Base-by-base conservation (phyloP, 1,140 invertebrate species). In the Drosophila fuyamai region DNA sequence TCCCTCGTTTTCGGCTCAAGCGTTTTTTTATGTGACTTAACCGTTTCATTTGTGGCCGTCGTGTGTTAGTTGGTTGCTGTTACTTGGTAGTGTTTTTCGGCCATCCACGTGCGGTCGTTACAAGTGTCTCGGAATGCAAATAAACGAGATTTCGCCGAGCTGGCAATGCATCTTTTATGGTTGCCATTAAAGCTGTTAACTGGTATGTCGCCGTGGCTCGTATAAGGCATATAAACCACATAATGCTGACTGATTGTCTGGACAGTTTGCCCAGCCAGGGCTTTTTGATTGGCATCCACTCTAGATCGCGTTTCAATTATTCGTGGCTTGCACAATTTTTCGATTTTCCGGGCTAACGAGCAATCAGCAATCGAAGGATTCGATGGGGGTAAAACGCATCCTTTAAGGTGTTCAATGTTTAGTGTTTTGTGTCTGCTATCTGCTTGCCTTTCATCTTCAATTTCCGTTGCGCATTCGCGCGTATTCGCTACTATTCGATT, bases 401-500 rank as follows among this genome's bases (percentile, higher is more conserved):
- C 66, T 76, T 79, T 62, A 79, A 83, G 80, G 83, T 86, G 80
- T 73, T 53, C 50, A 53, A 36, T 59, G 60, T 62, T 57, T 57
- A 41, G 60, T 63, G 80, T 61, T 78, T 46, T 82, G 74, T 76
- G 60, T 62, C 57, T 56, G 75, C 48, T 88, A 89, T 88, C 84
- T 77, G 68, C 61, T 67, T 68, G 76, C 76, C 80, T 89, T 89
- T 78, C 80, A 88, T 89, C 84, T 89, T 88, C 83, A 88, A 88
- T 88, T 88, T 88, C 83, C 83, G 76, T 58, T 83, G 76, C 70
- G 83, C 78, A 81, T 59, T 81, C 76, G 77, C 82, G 81, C 73
- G 70, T 66, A 76, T 23, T 53, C 54, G 44, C 43, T 67, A 40
- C 27, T 56, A 35, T 50, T 57, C 55, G 44, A 47, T 51, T 12